A percentile compares a stretch with the other conserved stretches of the same genome.
phyloP scores from a whole-genome alignment of 2,113 vertebrate species.

The Peromyscus californicus region DNA sequence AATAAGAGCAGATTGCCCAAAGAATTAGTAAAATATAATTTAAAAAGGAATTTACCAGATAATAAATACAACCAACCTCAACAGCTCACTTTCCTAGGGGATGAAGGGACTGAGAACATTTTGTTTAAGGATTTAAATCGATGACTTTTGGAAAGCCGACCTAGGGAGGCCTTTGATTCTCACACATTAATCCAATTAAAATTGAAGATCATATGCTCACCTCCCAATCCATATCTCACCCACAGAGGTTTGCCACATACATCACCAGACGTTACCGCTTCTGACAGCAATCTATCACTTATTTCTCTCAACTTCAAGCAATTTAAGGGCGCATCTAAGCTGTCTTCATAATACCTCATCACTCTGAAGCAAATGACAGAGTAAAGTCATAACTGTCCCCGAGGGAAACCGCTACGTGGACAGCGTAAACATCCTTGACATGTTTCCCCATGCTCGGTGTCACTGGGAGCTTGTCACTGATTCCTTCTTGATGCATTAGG shows the following conservation, averaged over 20 bases:
- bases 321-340: background rate
- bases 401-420: conserved; percentile 4
- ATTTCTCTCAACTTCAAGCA: background rate
- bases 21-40: background rate
- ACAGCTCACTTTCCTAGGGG: background rate
- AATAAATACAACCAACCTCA: background rate
- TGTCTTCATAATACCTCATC: background rate
- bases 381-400: background rate
- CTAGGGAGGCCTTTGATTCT: background rate
- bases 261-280: background rate
- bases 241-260: too few relatives aligned
- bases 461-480: background rate
- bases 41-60: background rate
- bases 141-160: background rate
- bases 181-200: background rate
- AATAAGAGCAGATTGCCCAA: background rate
- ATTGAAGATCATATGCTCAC: background rate
- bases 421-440: background rate
- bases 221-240: background rate
- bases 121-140: background rate
- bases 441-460: background rate
- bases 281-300: background rate
- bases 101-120: background rate
- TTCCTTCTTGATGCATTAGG: background rate
- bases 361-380: background rate